Evolutionary conservation across 1,140 invertebrate genomes (phyloP), one percentile per base, ranked within the genome.

Genomic region (Pachyrhynchus sulphureomaculatus): DNA sequence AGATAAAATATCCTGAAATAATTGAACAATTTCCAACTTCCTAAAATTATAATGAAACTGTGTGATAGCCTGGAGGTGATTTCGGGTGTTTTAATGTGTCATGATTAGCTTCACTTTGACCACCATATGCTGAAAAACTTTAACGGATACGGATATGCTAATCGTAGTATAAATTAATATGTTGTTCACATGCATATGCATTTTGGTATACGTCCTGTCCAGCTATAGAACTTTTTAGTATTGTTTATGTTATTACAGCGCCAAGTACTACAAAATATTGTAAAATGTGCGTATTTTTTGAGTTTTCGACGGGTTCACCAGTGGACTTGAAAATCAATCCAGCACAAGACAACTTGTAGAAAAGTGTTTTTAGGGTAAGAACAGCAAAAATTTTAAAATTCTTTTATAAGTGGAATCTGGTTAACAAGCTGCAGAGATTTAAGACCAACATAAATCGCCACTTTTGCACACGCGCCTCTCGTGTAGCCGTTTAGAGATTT

Each of bases 91-190:
- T 70, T 66, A 55, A 60, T 68, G 64, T 69, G 66, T 70, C 62
- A 65, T 72, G 70, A 70, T 72, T 72, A 72, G 61, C 64, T n/a
- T n/a, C 62, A 64, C 57, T 67, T 51, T 66, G 57, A 59, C 66
- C 68, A 67, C 63, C 68, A 72, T 69, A 70, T 70, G 70, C 59
- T 69, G 62, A 66, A 72, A 72, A 73, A 72, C 51, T 69, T 70
- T 73, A 73, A 73, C 72, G 72, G 72, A 74, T 74, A 74, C 71
- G 71, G 66, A 71, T 74, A 74, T 74, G 72, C 71, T 73, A 74
- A 74, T 74, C 67, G 72, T 66, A 60, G 72, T 71, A 71, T 73
- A 74, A 74, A 74, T 74, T 74, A 74, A 74, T 74, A 72, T 68
- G 71, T 72, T 71, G 71, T 66, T 73, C 63, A 68, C 71, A 74